These are phyloP conservation scores for Macrochelys suwanniensis DNA, from an alignment of 2,797 vertebrate genomes.

Conservation along the genomic window DNA sequence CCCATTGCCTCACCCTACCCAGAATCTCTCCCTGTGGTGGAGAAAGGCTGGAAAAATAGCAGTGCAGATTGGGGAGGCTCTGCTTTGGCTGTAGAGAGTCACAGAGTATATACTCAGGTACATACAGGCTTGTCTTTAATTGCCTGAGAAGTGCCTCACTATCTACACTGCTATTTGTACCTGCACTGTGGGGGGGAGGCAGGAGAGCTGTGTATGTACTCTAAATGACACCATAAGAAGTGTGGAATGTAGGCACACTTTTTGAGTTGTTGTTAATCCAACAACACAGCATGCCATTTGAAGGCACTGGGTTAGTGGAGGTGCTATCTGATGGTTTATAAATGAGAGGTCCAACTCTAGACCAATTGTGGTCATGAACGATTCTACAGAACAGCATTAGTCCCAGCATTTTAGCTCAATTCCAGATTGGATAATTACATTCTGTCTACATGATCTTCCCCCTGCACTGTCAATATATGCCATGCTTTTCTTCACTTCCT, in stretches of 20 bases:
- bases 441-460: not conserved
- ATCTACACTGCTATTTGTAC: not conserved
- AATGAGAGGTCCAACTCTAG: not conserved
- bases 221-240: not conserved
- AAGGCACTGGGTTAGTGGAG: not conserved
- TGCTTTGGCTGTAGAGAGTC: not conserved
- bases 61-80: not conserved
- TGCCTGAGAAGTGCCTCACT: not conserved
- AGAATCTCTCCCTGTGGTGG: not conserved
- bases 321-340: not conserved
- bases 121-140: not conserved
- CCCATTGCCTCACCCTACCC: not conserved
- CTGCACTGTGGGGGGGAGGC: accelerated
- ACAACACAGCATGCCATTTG: not conserved
- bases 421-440: not conserved
- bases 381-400: not conserved
- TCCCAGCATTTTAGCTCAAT: not conserved
- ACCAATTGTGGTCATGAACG: not conserved
- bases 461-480: not conserved
- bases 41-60: not conserved
- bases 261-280: not conserved
- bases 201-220: not conserved
- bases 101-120: no score
- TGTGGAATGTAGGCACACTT: not conserved
- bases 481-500: not conserved